Evolutionary conservation across 2,797 vertebrate genomes (phyloP), one percentile per base, ranked within the genome.

Genomic region (Sitta carolinensis): DNA sequence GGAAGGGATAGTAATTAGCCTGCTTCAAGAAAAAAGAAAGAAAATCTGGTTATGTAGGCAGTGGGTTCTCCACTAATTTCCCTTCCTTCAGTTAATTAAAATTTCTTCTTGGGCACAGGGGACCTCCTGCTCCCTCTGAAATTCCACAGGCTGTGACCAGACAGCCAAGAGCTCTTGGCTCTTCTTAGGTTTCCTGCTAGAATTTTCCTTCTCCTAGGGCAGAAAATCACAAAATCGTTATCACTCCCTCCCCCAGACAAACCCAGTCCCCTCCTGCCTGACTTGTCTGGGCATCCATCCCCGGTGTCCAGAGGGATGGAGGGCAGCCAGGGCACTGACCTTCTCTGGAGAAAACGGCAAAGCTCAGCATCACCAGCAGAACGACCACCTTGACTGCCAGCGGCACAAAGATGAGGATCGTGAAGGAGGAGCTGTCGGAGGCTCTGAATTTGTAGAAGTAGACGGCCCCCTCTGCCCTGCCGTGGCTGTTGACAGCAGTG

Each of bases 401-500:
- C 0, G 95, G 93, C 2, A 95, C 78, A 0, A 97, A 92, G 42
- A 97, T 92, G 9, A 96, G 83, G 27, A 96, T 47, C 17, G 92
- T 64, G 26, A 95, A 19, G 15, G 78, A 87, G 13, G 93, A 92
- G 45, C 93, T 58, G 66, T 69, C 55, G 10, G 94, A 67, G 0
- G 96, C 89, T 10, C 61, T 97, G 94, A 98, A 96, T 10, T 64
- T 98, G 27, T 98, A 98, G 93, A 99, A 95, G 89, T 98, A 99
- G 36, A 99, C 97, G 0, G 98, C 96, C 74, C 98, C 98, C 95
- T 99, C 98, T 0, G 98, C 98, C 52, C 94, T 98, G 43, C 99
- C 99, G 3, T 99, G 97, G 27, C 98, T 98, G 97, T 99, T 99
- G 92, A 98, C 96, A 14, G 99, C 98, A 0, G 97, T 98, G 77